These are phyloP conservation scores for Platyscelio sp. DNA, from an alignment of 2,888 invertebrate genomes.

Conservation along the genomic window DNA sequence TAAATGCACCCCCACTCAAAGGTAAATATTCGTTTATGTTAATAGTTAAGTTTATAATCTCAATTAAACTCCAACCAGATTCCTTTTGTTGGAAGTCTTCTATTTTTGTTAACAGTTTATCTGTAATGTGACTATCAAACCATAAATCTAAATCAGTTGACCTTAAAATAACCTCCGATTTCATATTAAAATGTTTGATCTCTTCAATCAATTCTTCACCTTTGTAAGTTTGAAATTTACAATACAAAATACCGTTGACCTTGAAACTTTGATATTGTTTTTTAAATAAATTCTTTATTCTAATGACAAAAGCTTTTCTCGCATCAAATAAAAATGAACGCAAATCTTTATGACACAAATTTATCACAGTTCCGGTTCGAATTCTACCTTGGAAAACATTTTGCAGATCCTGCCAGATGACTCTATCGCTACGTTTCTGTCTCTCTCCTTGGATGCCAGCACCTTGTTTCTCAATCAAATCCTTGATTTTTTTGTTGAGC, in stretches of 20 bases:
- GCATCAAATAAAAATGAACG: conserved; percentile 21
- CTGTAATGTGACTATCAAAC: conserved; percentile 22
- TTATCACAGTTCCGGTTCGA: conserved; percentile 23
- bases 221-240: conserved; percentile 1
- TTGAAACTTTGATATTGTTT: conserved; percentile 7
- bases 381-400: conserved; percentile 7
- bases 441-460: no score
- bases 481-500: background rate
- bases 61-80: conserved; percentile 16
- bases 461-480: background rate
- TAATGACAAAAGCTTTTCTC: conserved; percentile 2
- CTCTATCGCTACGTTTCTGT: background rate
- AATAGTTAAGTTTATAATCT: conserved; percentile 67
- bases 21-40: conserved; percentile 70
- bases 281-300: conserved; percentile 1
- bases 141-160: conserved; percentile 11
- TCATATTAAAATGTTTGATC: background rate
- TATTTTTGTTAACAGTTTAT: conserved; percentile 31
- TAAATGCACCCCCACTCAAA: conserved; percentile 51
- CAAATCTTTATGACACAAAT: conserved; percentile 11
- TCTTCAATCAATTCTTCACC: conserved; percentile 5
- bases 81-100: conserved; percentile 31
- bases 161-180: conserved; percentile 19
- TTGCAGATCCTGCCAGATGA: conserved; percentile 3
- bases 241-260: background rate